A percentile compares a stretch with the other conserved stretches of the same genome.
Evolutionary conservation across 2,797 vertebrate genomes (phyloP).

Genomic region (Harpagifer antarcticus): DNA sequence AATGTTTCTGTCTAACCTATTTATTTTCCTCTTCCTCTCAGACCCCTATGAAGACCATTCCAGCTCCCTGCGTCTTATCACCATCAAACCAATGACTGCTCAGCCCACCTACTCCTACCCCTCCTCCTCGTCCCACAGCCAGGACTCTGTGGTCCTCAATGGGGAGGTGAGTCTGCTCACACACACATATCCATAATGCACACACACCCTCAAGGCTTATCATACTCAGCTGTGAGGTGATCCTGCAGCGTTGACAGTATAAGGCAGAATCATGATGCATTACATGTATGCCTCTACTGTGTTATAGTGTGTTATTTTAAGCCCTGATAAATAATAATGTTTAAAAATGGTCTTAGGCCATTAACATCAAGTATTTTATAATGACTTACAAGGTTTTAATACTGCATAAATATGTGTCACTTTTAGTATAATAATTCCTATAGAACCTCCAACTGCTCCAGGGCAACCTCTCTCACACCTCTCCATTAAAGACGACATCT

Average conservation of each 20-base stretch:
- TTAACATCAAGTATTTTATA: no score
- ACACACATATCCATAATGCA: neutral
- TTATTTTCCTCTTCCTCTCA: slow-evolving; percentile 33
- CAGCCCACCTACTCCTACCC: slow-evolving; percentile 90
- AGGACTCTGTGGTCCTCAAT: slow-evolving; percentile 91
- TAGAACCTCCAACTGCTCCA: no score
- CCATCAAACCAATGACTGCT: slow-evolving; percentile 92
- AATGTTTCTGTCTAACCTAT: neutral
- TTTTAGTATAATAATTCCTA: no score
- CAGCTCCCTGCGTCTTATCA: slow-evolving; percentile 95
- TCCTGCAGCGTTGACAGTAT: slow-evolving; percentile 2
- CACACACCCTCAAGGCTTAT: slow-evolving; percentile 18
- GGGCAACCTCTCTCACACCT: no score
- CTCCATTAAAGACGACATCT: no score
- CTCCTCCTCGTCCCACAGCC: slow-evolving; percentile 90
- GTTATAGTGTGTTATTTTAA: no score
- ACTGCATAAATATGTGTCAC: no score
- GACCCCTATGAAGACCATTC: slow-evolving; percentile 95
- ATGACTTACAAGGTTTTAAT: no score
- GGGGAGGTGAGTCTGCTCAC: slow-evolving; percentile 89
- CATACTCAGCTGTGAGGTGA: slow-evolving; percentile 8
- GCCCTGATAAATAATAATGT: no score
- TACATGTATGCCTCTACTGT: no score
- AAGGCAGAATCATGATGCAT: slow-evolving; percentile 13
- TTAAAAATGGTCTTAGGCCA: no score